Evolutionary conservation across 2,113 vertebrate species (phyloP), one percentile per base, ranked within the genome.

Genomic region (Apeltes quadracus): DNA sequence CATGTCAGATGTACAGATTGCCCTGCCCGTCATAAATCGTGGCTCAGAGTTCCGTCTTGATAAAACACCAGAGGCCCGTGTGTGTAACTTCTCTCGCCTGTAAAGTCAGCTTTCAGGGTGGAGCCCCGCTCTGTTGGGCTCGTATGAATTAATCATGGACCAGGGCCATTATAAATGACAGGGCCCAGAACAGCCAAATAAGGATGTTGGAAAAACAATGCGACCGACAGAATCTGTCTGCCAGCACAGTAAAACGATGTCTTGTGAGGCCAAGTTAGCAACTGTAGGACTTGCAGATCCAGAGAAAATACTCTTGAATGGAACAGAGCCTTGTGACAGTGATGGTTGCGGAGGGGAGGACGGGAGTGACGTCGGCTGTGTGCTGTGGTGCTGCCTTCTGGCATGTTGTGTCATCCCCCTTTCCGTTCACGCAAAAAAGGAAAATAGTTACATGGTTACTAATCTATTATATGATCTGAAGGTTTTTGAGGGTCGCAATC

Each of bases 141-240:
- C 65, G 79, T 66, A 83, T 78, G 80, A 85, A 85, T 86, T 88
- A 83, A 85, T 84, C 76, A 87, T 76, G 76, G 84, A 78, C 27
- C 6, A 15, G 54, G 50, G 83, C 76, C 78, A 80, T 83, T 75
- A 84, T 84, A 85, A 85, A 89, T 84, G 87, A 88, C 79, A 76
- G 76, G 74, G 76, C 84, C n/a, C 80, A 76, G 75, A 76, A 81
- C 76, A 63, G 77, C 82, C 72, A 89, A 86, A 86, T 69, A 65
- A 57, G 72, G 67, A 85, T 81, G 83, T 72, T 81, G 76, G 73
- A 80, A 82, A 87, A 87, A 87, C 84, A 87, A 83, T 86, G 69
- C 59, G 46, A 79, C 75, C 87, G 78, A 85, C 81, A 87, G 77
- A 82, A 84, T 84, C 68, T 67, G 75, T 87, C 84, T 84, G 86